These are phyloP conservation scores for Drosophila rhopaloa DNA, from an alignment of 1,140 invertebrate genomes.

Conservation along the genomic window DNA sequence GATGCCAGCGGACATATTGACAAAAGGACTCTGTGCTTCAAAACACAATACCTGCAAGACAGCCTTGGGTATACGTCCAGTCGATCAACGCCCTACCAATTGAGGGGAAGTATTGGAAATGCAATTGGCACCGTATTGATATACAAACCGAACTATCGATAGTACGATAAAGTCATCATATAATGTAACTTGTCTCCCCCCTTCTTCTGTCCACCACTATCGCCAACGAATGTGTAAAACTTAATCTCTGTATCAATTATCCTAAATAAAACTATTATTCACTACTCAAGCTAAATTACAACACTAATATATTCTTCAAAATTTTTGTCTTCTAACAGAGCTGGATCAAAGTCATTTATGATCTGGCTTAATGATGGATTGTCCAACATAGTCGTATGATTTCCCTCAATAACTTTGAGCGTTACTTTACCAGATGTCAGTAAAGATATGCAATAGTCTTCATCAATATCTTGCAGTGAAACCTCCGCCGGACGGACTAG, in stretches of 20 bases:
- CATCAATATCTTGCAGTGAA: conserved; percentile 85
- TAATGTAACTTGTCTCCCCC: no score
- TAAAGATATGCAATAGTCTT: conserved; percentile 88
- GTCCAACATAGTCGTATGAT: conserved; percentile 89
- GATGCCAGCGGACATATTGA: no score
- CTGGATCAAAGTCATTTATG: conserved; percentile 86
- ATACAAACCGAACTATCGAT: neutral
- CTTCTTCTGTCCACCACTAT: no score
- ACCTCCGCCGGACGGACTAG: conserved; percentile 88
- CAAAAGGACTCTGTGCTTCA: no score
- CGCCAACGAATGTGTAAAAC: no score
- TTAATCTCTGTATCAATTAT: no score
- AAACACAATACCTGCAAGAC: no score
- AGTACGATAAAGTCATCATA: no score
- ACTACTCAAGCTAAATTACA: no score
- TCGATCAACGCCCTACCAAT: conserved; percentile 1
- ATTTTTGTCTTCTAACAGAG: conserved; percentile 71
- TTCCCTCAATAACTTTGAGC: conserved; percentile 88
- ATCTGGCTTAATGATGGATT: conserved; percentile 87
- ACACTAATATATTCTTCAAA: conserved; percentile 72
- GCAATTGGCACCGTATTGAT: neutral
- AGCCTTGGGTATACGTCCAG: no score
- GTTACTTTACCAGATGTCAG: conserved; percentile 85
- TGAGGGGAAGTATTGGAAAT: conserved; percentile 8
- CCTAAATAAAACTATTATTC: no score